Conservation (phyloP, 2,888 invertebrate species). For the Bellardia pandia region DNA sequence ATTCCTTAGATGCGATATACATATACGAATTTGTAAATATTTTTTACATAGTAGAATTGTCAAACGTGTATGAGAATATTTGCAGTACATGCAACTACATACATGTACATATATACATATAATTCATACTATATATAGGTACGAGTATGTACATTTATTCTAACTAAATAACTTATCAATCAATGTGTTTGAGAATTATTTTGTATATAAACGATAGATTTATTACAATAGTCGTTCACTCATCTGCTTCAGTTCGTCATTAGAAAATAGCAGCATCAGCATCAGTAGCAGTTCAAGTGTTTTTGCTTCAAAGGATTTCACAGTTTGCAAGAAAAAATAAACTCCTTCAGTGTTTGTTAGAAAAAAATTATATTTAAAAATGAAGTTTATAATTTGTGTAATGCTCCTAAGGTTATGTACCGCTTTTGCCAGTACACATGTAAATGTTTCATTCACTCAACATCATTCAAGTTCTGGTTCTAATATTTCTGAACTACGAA, state of each 20-base stretch:
- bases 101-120: not conserved
- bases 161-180: not conserved
- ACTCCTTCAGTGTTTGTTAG: conserved; percentile 5
- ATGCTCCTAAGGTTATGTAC: conserved; percentile 77
- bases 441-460: conserved; percentile 80
- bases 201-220: conserved; percentile 76
- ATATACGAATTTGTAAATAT: conserved; percentile 49
- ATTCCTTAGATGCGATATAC: conserved; percentile 59
- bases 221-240: conserved; percentile 73
- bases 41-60: conserved; percentile 46
- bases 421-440: conserved; percentile 78
- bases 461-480: conserved; percentile 84
- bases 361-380: conserved; percentile 20
- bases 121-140: not conserved
- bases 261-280: conserved; percentile 53
- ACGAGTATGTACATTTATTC: conserved; percentile 3
- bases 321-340: conserved; percentile 28
- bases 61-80: conserved; percentile 25
- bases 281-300: conserved; percentile 26
- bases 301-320: conserved; percentile 25
- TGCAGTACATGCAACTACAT: not conserved
- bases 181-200: conserved; percentile 40
- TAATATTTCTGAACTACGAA: conserved; percentile 80
- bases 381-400: conserved; percentile 58
- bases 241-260: conserved; percentile 76